Conservation (phyloP, 92 coral and sea anemone species). For the Siderastrea siderea region DNA sequence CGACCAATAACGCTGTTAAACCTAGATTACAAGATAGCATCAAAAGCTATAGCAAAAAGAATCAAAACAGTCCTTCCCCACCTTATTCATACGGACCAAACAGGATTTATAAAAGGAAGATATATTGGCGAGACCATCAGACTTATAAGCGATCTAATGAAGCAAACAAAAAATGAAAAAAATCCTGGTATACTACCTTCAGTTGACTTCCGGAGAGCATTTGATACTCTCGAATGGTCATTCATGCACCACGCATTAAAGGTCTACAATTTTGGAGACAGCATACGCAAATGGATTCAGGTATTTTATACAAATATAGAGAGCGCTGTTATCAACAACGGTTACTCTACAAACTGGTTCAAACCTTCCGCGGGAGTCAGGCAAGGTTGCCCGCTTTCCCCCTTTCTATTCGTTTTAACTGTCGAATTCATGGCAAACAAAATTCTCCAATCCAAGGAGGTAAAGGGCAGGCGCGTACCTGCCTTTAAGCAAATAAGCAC, state of each 20-base stretch:
- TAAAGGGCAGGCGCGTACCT: conserved; percentile 77
- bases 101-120: neutral
- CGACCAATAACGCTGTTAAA: neutral
- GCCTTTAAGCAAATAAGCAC: conserved; percentile 81
- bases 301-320: neutral
- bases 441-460: neutral
- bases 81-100: neutral
- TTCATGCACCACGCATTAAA: neutral
- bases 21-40: neutral
- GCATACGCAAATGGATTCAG: neutral
- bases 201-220: neutral
- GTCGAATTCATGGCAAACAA: neutral
- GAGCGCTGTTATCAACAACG: neutral
- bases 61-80: neutral
- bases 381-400: neutral
- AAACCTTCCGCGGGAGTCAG: neutral
- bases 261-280: neutral
- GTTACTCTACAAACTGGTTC: neutral
- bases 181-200: neutral
- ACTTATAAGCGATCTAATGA: neutral
- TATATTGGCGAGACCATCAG: neutral
- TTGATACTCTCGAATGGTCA: neutral
- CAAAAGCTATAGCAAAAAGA: neutral
- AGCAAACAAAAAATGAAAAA: no score
- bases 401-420: neutral